phyloP scores from a whole-genome alignment of 2,113 vertebrate genomes.

The Bambusicola thoracicus region DNA sequence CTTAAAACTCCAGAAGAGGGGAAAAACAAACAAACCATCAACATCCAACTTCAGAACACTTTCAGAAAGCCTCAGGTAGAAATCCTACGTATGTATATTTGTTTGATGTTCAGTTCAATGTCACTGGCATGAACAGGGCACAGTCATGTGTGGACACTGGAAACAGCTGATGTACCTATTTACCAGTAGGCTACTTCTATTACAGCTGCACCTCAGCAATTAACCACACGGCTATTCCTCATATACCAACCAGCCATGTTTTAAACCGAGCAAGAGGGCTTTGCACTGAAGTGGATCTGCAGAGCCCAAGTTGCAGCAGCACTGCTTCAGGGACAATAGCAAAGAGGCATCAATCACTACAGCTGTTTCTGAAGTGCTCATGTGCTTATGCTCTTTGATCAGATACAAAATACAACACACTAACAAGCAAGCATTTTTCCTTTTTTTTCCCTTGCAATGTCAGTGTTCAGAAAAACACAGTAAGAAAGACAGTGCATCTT shows the following conservation, averaged over 20 bases:
- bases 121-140: neutral
- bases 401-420: neutral
- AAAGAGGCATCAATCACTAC: neutral
- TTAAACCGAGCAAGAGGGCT: neutral
- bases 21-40: neutral
- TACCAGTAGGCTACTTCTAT: neutral
- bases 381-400: neutral
- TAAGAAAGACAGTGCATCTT: neutral
- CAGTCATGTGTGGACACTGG: neutral
- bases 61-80: neutral
- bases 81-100: neutral
- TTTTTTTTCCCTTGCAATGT: neutral
- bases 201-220: neutral
- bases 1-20: neutral
- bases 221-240: neutral
- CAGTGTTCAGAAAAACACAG: neutral
- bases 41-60: neutral
- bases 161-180: neutral
- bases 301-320: neutral
- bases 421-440: neutral
- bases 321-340: neutral
- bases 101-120: neutral
- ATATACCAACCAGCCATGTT: neutral
- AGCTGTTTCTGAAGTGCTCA: fast-evolving
- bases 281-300: neutral